Base-by-base conservation (phyloP, 2,888 invertebrate species). In the Beris morrisii region DNA sequence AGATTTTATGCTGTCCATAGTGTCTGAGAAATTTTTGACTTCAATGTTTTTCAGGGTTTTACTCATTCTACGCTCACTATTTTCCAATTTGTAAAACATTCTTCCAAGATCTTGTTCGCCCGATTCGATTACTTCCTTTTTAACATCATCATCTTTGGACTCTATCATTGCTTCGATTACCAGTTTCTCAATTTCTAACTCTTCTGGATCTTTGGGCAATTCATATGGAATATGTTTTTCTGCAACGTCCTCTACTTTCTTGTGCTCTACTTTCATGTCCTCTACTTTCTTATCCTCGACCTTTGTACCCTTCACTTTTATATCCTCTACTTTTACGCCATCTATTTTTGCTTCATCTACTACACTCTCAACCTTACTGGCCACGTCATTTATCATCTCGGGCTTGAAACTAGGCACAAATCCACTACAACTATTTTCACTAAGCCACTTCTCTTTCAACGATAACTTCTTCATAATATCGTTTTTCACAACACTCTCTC, bases 371-470 rank as follows among this genome's bases (percentile, higher is more conserved):
- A 56, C 63, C 43, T 31, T 45, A 43, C 30, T 45, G 2, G 53
- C 55, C 38, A 32, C 32, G 13, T 43, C 44, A 11, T 50, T 52
- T 28, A 53, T 43, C 56, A 74, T 74, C 15, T 74, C 38, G 9
- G 50, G 52, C 13, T 61, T 50, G 9, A 57, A 55, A 43, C 50
- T 66, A 7, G 65, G n/a, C 13, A 65, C 38, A 45, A 46, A 52
- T 5, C 53, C 53, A 5, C 30, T 46, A 44, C 65, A 46, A 12
- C 30, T 65, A 32, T 65, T 56, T 63, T 79, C 76, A 5, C 78
- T 76, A 55, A 81, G 68, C 81, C 81, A 81, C 69, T 81, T 77
- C 61, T 81, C 80, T 65, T 81, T 81, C 12, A 81, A 73, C 1
- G 77, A 78, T 2, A 81, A 69, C 69, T 81, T 81, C 55, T 76